Base-by-base conservation (phyloP, 2,113 vertebrate species). In the Mellivora capensis region DNA sequence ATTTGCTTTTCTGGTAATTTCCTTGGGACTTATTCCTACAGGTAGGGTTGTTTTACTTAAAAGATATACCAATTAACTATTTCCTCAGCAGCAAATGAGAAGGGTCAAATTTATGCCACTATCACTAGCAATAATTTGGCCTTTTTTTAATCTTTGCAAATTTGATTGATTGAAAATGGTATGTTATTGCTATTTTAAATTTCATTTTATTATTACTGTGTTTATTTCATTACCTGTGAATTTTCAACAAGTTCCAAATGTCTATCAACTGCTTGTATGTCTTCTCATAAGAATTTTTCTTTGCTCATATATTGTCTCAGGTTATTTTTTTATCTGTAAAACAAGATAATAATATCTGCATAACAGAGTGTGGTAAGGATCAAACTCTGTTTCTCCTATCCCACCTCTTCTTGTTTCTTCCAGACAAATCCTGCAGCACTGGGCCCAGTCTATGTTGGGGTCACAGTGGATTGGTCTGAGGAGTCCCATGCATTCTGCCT, bases 101-200 rank as follows among this genome's bases (percentile, higher is more conserved):
- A 3, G 17, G 21, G 7, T 81, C 67, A 94, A 23, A 90, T 71
- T 57, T 84, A 52, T 11, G 83, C 54, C 81, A 84, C 11, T 6
- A 69, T 81, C 62, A 57, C 59, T 76, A 31, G 10, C 47, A 93
- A 47, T 54, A 62, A 77, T 64, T 88, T 57, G 18, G 13, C 57
- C 9, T 83, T 88, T 87, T 87, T 29, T 87, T 11, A 37, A 93
- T 93, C 85, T 93, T 95, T 76, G 83, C 23, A 88, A 88, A 74
- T 87, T 83, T 74, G 90, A 47, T n/a, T 54, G 37, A 79, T 6
- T 85, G 9, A 96, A 96, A 97, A 93, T 89, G 12, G 1, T 57
- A 72, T 86, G 52, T 84, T 93, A 44, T 72, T 93, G 1, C 42
- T 71, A 93, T 86, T 97, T 96, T 81, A n/a, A 94, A 85, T 86